Conservation (phyloP, 2,888 invertebrate genomes). For the Odontocolon sp. region DNA sequence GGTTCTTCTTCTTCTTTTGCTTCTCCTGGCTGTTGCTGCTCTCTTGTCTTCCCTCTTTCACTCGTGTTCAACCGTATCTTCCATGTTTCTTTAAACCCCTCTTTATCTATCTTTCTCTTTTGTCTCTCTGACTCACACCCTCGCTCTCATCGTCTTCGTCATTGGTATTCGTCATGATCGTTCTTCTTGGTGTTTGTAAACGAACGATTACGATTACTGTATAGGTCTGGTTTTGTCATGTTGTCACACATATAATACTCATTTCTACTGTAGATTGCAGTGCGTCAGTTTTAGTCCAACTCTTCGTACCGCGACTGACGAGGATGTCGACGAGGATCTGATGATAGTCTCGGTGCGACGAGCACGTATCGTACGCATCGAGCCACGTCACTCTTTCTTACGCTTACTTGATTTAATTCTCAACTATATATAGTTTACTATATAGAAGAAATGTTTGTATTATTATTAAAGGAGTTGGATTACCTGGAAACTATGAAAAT, state of each 20-base stretch:
- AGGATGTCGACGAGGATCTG: no score
- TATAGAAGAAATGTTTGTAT: no score
- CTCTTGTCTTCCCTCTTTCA: slow-evolving; percentile 36
- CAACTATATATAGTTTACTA: not conserved
- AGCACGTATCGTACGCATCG: slow-evolving; percentile 28
- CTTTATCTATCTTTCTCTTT: slow-evolving; percentile 13
- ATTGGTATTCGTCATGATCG: slow-evolving; percentile 59
- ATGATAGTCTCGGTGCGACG: slow-evolving; percentile 47
- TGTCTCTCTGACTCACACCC: slow-evolving; percentile 39
- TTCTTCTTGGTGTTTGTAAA: slow-evolving; percentile 41
- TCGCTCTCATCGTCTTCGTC: slow-evolving; percentile 48
- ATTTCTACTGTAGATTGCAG: slow-evolving; percentile 12
- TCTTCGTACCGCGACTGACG: slow-evolving; percentile 24
- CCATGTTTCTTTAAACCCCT: slow-evolving; percentile 35
- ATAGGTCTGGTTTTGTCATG: not conserved
- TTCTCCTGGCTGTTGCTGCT: no score
- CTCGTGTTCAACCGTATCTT: slow-evolving; percentile 56
- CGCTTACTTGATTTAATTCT: slow-evolving; percentile 3
- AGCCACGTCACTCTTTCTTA: slow-evolving; percentile 32
- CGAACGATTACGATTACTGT: slow-evolving; percentile 50
- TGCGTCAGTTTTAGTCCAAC: slow-evolving; percentile 10
- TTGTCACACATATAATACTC: not conserved
- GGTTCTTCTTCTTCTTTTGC: slow-evolving; percentile 31
- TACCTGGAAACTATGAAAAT: no score
- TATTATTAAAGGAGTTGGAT: no score